Conservation (phyloP, 2,888 invertebrate species). For the Boloria selene region DNA sequence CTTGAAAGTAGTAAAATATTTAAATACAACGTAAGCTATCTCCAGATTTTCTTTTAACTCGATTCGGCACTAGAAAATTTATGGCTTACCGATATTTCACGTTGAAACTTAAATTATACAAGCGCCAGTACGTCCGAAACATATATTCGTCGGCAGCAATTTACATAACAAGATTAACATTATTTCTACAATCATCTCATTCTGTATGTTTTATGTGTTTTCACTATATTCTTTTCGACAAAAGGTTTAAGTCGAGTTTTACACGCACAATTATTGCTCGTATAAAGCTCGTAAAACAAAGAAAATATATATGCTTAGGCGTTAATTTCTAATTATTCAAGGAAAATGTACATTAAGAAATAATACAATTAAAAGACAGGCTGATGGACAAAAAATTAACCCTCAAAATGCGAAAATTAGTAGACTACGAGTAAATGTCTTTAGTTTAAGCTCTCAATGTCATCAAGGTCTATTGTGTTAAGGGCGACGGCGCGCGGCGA, state of each 20-base stretch:
- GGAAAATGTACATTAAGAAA: background rate
- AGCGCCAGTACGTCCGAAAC: conserved; percentile 19
- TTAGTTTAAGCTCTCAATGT: conserved; percentile 17
- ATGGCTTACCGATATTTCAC: conserved; percentile 23
- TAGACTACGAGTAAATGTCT: conserved; percentile 13
- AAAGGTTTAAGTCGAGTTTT: background rate
- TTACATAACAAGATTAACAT: conserved; percentile 29
- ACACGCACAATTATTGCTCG: background rate
- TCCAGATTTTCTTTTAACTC: conserved; percentile 1
- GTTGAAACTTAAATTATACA: conserved; percentile 22
- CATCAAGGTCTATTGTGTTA: conserved; percentile 19
- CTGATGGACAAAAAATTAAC: conserved; percentile 10
- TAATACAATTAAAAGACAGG: conserved; percentile 10
- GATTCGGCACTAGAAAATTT: conserved; percentile 11
- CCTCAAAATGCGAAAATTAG: conserved; percentile 14
- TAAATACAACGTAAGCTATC: background rate
- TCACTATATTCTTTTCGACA: background rate
- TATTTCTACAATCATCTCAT: conserved; percentile 2
- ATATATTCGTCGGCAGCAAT: conserved; percentile 20
- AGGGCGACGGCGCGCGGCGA: conserved; percentile 6
- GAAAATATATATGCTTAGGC: background rate
- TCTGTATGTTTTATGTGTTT: background rate
- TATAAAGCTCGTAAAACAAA: background rate
- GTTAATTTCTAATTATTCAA: background rate
- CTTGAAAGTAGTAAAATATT: background rate